phyloP scores from a whole-genome alignment of 2,113 vertebrate species.

The Microcebus ravelobensis region DNA sequence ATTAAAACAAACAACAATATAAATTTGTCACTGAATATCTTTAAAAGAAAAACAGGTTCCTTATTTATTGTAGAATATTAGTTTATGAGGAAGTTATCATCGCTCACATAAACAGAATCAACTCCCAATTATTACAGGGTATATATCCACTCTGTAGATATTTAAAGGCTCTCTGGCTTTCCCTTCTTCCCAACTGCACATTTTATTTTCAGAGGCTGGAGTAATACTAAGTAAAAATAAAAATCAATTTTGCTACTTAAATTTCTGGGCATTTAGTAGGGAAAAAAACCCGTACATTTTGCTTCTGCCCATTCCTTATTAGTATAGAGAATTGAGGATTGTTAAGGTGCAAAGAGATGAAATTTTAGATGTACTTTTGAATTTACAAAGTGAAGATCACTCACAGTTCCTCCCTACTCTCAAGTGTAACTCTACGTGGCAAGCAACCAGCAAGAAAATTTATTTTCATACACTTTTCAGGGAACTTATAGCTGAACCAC shows the following conservation, averaged over 20 bases:
- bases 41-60: background rate
- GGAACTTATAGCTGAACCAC: background rate
- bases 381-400: background rate
- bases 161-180: background rate
- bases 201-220: constrained; percentile 34
- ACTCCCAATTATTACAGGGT: background rate
- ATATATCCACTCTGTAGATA: background rate
- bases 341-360: background rate
- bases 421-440: background rate
- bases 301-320: background rate
- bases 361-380: background rate
- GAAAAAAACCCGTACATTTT: background rate
- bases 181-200: background rate
- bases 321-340: background rate
- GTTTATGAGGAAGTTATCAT: background rate
- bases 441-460: background rate
- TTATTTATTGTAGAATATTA: background rate
- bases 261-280: constrained; percentile 5
- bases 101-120: background rate
- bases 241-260: constrained; percentile 16
- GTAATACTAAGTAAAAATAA: background rate
- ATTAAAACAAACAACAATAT: background rate
- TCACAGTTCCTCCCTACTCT: background rate
- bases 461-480: background rate
- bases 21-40: background rate